Evolutionary conservation across 2,888 invertebrate species (phyloP).

Genomic region (Ommatoiulus sabulosus): DNA sequence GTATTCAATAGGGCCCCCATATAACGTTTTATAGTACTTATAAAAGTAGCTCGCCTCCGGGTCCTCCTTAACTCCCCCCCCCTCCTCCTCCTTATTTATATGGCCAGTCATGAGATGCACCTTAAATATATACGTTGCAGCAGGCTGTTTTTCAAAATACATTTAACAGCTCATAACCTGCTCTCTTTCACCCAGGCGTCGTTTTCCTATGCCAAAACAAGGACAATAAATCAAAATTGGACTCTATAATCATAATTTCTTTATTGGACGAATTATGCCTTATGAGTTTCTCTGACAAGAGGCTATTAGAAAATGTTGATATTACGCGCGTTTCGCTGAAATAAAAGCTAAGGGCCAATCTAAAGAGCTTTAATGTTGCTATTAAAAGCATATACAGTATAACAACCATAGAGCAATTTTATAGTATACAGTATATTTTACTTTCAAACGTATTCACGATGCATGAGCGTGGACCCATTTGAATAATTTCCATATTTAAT

Average conservation of each 20-base stretch:
- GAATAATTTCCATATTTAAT: too few relatives aligned
- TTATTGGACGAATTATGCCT: conserved; percentile 41
- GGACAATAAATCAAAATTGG: conserved; percentile 35
- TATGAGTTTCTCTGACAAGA: conserved; percentile 11
- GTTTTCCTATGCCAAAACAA: neutral
- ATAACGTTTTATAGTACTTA: conserved; percentile 32
- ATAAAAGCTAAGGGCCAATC: neutral
- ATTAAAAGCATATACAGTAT: too few relatives aligned
- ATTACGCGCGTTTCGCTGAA: neutral
- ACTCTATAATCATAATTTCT: conserved; percentile 46
- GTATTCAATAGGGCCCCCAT: conserved; percentile 19
- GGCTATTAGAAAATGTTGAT: neutral
- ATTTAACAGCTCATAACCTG: conserved; percentile 35
- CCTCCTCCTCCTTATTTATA: neutral
- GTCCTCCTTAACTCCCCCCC: neutral
- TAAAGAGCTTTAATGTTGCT: too few relatives aligned
- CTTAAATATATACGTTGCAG: neutral
- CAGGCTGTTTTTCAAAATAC: conserved; percentile 7
- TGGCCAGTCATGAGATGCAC: neutral
- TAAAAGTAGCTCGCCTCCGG: neutral
- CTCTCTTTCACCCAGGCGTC: neutral
- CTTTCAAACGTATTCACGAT: too few relatives aligned
- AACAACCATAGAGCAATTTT: too few relatives aligned
- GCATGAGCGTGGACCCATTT: too few relatives aligned
- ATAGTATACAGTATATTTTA: too few relatives aligned